Evolutionary conservation across 2,113 vertebrate genomes (phyloP).

Genomic region (Nyctibius bracteatus): DNA sequence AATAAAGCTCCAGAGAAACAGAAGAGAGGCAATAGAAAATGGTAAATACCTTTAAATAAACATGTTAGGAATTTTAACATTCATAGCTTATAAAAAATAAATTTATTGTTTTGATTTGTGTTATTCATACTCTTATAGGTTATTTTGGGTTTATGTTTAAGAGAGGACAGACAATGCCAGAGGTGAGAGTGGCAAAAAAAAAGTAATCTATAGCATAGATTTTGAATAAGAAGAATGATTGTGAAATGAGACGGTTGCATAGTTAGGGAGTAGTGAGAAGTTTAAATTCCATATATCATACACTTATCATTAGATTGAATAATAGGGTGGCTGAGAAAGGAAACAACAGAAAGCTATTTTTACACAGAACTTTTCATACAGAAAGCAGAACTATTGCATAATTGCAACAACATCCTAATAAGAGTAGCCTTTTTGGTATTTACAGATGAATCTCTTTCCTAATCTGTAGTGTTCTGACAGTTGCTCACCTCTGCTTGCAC

Average conservation of each 20-base stretch:
- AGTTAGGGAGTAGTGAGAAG: neutral
- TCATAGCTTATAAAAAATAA: neutral
- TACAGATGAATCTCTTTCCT: neutral
- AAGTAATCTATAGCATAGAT: neutral
- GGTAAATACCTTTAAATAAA: neutral
- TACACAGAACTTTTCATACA: neutral
- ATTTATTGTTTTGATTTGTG: neutral
- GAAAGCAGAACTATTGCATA: neutral
- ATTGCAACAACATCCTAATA: neutral
- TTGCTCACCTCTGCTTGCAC: neutral
- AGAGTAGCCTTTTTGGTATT: neutral
- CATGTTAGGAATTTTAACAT: neutral
- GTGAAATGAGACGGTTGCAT: neutral
- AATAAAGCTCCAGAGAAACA: neutral
- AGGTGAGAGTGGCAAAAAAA: neutral
- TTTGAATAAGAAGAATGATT: neutral
- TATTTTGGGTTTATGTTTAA: neutral
- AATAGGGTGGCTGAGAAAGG: neutral
- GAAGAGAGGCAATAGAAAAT: neutral
- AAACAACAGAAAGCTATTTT: neutral
- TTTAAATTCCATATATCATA: neutral
- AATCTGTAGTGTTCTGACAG: neutral
- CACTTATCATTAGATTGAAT: neutral
- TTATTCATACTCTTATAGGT: neutral
- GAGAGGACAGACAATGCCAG: neutral